phyloP scores from a whole-genome alignment of 64 coral and sea anemone species.

The Pocillopora verrucosa region DNA sequence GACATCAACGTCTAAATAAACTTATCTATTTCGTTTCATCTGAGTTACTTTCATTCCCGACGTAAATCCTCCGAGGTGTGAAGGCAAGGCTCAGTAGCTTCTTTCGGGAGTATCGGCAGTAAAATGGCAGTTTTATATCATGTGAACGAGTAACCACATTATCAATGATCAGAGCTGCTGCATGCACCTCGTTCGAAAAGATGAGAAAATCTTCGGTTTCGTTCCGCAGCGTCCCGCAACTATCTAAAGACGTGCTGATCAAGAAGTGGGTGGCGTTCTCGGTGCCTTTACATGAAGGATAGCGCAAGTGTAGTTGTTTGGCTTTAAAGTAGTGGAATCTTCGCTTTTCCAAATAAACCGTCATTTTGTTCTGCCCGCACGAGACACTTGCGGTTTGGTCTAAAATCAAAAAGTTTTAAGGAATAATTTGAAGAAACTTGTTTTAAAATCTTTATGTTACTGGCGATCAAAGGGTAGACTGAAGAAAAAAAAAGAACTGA shows the following conservation, averaged over 20 bases:
- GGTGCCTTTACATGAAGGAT: constrained; percentile 39
- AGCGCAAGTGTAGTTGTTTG: constrained; percentile 30
- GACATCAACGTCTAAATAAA: background rate
- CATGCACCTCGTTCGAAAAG: constrained; percentile 57
- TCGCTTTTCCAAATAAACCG: constrained; percentile 26
- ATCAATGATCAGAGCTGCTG: constrained; percentile 14
- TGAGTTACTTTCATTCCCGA: background rate
- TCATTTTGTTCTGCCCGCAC: constrained; percentile 36
- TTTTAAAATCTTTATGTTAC: too few relatives aligned
- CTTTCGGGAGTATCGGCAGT: constrained; percentile 60
- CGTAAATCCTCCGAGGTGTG: background rate
- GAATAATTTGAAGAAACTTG: background rate
- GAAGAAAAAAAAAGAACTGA: too few relatives aligned
- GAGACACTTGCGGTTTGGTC: constrained; percentile 46
- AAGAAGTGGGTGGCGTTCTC: constrained; percentile 54
- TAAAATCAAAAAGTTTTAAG: background rate
- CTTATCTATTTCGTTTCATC: background rate
- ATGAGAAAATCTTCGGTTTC: constrained; percentile 44
- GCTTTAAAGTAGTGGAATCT: constrained; percentile 40
- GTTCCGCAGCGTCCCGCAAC: constrained; percentile 61
- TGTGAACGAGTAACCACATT: constrained; percentile 55
- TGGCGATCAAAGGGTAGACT: too few relatives aligned
- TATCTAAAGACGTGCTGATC: constrained; percentile 53
- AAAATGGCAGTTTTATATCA: constrained; percentile 51
- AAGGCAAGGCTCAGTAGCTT: background rate